Evolutionary conservation across 2,113 vertebrate species (phyloP), one percentile per base, ranked within the genome.

Genomic region (Perca fluviatilis): DNA sequence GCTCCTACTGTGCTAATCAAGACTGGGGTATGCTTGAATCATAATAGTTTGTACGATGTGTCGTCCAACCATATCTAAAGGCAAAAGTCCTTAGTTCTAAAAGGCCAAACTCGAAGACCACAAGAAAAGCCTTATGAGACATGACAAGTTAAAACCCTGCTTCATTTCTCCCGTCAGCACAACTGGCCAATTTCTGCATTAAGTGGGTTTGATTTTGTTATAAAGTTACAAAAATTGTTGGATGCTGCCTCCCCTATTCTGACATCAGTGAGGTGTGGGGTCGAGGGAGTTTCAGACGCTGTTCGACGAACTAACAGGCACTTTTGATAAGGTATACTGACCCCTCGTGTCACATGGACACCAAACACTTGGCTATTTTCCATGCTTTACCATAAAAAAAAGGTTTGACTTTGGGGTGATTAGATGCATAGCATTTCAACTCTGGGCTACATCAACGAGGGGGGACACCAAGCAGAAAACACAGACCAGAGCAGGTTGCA

Each of bases 301-400:
- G 54, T 14, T 57, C 5, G n/a, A 9, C 10, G 0, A 51, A 40
- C 30, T 1, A 21, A 16, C 49, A 61, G 18, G 40, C 23, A 56
- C 51, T 51, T 40, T 14, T 30, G 25, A 15, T 46, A 50, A 33
- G 30, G 25, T 49, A 25, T 18, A 15, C 43, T 16, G 61, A 63
- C 33, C 21, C 43, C 47, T 30, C 1, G 27, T 40, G 15, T 46
- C 33, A 67, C 40, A 69, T 54, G 6, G 3, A 70, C 54, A 33
- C 46, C 49, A 58, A 80, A 85, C 54, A 71, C 53, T 33, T 43
- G 8, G 33, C 54, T 68, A 69, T 53, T 80, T 77, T 27, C 12
- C 53, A 23, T 30, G 51, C 40, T 77, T 74, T 73, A 36, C 61
- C 57, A 73, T 72, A 50, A 56, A 79, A 80, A 27, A 79, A 65